Base-by-base conservation (phyloP, 1,140 invertebrate species). In the Listronotus oregonensis region DNA sequence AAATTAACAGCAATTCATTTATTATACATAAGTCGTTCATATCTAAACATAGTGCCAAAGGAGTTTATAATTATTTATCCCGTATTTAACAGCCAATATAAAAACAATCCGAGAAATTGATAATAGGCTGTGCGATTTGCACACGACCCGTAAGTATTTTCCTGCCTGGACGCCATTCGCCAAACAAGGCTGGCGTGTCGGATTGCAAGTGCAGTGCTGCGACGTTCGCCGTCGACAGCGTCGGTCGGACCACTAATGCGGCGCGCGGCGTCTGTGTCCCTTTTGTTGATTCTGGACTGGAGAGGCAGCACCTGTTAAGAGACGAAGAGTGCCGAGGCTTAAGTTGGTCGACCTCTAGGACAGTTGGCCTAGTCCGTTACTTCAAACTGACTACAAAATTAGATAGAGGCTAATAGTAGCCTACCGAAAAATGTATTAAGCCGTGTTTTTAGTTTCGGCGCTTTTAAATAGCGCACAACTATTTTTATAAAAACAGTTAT, bases 181-280 rank as follows among this genome's bases (percentile, higher is more conserved):
- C 57, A 59, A 59, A 59, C 43, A 59, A 49, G 57, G 57, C 46
- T 21, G 57, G 27, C 57, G 44, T 47, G 27, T 59, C 57, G 31
- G 44, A 27, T 59, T 59, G 57, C 57, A 59, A 27, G 14, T 39
- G 51, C 51, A 55, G 32, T 17, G 40, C 40, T 4, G 12, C 39
- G 39, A 57, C 21, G 40, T 46, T 43, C 55, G 42, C n/a, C 39
- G 21, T 46, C 40, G 55, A 9, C 55, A 44, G 21, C 40, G 55
- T 57, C 42, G 40, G 18, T 46, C 32, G n/a, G 12, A 46, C 11
- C 42, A 57, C 55, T 57, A 46, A 57, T 12, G 7, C 18, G 15
- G 14, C 14, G 14, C n/a, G 14, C 14, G 43, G 7, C 14, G 43
- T 18, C 17, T 3, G 1, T 18, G 14, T 46, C 27, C 14, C 12